A percentile compares a stretch with the other conserved stretches of the same genome.
Conservation (phyloP, 2,113 vertebrate species). For the Murina feae region DNA sequence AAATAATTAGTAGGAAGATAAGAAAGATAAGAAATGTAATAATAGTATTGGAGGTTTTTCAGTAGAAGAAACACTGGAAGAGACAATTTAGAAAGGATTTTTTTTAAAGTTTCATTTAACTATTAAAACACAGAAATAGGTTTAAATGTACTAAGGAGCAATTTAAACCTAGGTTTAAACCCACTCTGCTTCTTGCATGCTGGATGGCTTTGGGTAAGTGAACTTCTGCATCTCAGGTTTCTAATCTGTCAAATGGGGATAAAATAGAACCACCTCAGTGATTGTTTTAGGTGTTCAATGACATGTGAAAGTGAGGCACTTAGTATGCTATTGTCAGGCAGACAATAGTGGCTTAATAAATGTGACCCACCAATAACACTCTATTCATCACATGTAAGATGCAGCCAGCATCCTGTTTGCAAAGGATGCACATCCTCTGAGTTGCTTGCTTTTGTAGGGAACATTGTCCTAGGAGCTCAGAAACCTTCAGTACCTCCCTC, state of each 20-base stretch:
- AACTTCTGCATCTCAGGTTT: neutral
- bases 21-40: slow-evolving; percentile 14
- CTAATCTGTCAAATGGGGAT: neutral
- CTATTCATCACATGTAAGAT: no score
- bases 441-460: neutral
- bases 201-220: neutral
- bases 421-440: neutral
- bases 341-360: neutral
- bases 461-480: neutral
- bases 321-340: neutral
- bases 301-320: neutral
- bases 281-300: neutral
- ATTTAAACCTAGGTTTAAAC: neutral
- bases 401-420: neutral
- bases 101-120: neutral
- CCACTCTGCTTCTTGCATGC: neutral
- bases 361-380: neutral
- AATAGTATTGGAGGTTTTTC: neutral
- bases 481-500: neutral
- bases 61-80: neutral
- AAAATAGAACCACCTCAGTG: neutral
- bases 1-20: neutral
- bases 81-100: neutral
- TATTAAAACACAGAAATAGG: neutral
- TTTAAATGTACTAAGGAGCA: neutral